Evolutionary conservation across 2,113 vertebrate species (phyloP).

Genomic region (Onychostoma macrolepis): DNA sequence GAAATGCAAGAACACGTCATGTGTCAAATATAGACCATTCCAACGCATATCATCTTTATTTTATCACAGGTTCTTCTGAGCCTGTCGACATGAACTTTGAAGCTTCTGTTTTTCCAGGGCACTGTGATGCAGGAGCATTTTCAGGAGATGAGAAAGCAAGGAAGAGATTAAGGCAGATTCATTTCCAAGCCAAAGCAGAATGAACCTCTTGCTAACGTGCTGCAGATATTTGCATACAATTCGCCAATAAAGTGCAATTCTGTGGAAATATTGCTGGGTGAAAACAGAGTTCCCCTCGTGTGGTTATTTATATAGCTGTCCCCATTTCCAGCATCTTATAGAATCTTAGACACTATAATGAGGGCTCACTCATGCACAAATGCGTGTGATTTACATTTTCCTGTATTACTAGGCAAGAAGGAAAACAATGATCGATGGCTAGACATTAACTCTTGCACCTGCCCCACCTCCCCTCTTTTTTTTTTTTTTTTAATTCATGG

Average conservation of each 20-base stretch:
- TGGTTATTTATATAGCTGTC: constrained; percentile 23
- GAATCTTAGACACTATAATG: neutral
- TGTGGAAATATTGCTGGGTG: neutral
- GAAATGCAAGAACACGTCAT: neutral
- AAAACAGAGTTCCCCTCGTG: neutral
- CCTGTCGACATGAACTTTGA: neutral
- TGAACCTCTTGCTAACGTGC: constrained; percentile 8
- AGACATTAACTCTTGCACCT: constrained; percentile 24
- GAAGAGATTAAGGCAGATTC: neutral
- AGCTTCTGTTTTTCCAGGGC: neutral
- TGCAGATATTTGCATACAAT: neutral
- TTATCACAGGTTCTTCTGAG: constrained; percentile 23
- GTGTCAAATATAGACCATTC: neutral
- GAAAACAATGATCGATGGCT: constrained; percentile 31
- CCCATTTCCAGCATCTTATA: neutral
- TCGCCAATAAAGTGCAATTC: neutral
- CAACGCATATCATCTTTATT: neutral
- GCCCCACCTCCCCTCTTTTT: constrained; percentile 7
- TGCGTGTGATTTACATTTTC: constrained; percentile 26
- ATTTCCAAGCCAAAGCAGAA: neutral
- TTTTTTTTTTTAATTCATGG: constrained; percentile 18
- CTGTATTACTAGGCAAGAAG: neutral
- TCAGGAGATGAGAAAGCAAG: neutral
- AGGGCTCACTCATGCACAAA: neutral
- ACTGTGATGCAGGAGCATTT: neutral